Conservation (phyloP, 2,797 vertebrate genomes). For the Harpagifer antarcticus region DNA sequence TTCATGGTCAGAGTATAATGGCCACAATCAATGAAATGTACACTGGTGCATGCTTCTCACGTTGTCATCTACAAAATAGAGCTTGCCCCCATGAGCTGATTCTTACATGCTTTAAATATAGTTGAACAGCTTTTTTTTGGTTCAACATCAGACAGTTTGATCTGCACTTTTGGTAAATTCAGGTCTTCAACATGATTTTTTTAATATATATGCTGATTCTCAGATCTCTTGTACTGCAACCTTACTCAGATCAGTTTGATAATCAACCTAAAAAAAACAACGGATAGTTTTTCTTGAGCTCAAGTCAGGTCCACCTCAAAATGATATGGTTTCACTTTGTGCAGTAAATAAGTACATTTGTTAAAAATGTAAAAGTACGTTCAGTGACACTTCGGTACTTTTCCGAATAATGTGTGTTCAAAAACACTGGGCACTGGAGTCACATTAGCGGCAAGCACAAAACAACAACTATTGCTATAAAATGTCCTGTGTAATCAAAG, state of each 20-base stretch:
- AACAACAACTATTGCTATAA: neutral
- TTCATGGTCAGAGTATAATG: neutral
- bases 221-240: neutral
- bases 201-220: neutral
- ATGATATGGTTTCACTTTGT: neutral
- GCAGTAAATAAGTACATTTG: neutral
- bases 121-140: neutral
- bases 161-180: neutral
- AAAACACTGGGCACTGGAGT: neutral
- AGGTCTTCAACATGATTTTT: neutral
- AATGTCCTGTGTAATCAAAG: conserved; percentile 6
- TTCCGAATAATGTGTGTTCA: neutral
- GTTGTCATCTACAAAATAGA: neutral
- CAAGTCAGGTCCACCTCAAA: neutral
- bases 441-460: conserved; percentile 16
- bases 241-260: neutral
- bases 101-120: neutral
- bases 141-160: neutral
- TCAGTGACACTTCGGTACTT: conserved; percentile 1
- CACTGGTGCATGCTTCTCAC: neutral
- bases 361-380: neutral
- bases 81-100: neutral
- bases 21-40: neutral
- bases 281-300: too few species aligned
- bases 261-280: neutral